A percentile compares a stretch with the other conserved stretches of the same genome.
These are phyloP conservation scores for Macheiramphus alcinus DNA, from an alignment of 2,113 vertebrate genomes.

Conservation along the genomic window DNA sequence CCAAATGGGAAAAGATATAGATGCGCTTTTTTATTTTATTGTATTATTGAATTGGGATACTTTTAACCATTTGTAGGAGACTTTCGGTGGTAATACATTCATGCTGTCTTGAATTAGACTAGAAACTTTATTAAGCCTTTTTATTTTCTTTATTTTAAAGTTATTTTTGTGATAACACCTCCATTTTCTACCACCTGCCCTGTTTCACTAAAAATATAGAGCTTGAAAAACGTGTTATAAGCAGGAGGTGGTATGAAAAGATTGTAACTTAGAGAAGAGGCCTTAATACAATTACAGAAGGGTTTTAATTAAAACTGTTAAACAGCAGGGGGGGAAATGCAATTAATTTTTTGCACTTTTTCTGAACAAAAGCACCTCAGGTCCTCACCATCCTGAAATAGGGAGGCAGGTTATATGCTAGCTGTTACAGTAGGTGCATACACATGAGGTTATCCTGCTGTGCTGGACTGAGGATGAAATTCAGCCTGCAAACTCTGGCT, in stretches of 20 bases:
- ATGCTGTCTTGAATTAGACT: background rate
- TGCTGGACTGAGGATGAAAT: background rate
- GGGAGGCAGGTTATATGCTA: background rate
- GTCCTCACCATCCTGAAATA: background rate
- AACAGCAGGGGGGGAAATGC: background rate
- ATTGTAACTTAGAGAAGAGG: background rate
- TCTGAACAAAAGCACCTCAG: background rate
- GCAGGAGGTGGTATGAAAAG: background rate
- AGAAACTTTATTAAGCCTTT: background rate
- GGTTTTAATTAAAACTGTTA: background rate
- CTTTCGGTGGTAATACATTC: background rate
- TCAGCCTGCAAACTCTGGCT: background rate
- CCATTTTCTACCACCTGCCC: background rate
- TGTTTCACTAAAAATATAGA: background rate
- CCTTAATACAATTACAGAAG: background rate
- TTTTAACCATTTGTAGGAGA: background rate
- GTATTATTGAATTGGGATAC: background rate
- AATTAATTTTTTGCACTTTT: background rate
- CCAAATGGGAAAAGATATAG: constrained; percentile 47
- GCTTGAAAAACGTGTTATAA: background rate
- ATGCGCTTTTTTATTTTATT: background rate
- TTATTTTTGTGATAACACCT: background rate
- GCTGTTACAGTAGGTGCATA: background rate
- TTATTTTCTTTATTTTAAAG: background rate
- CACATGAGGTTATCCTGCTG: background rate